Conservation (phyloP, 2,888 invertebrate genomes). For the Portevinia maculata region DNA sequence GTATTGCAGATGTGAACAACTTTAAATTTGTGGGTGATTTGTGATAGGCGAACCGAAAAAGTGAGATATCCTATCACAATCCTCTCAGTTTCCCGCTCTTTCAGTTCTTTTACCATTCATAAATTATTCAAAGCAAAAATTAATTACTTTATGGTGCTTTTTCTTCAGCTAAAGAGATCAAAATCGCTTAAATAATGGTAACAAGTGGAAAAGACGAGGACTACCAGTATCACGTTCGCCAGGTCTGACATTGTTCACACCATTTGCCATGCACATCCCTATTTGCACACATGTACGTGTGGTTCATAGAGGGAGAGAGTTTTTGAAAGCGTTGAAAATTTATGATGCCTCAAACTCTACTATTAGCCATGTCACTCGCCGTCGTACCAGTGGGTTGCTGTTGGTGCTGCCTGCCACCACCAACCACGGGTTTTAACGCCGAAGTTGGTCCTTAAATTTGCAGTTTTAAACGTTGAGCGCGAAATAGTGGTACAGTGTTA, state of each 20-base stretch:
- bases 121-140: constrained; percentile 60
- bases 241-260: constrained; percentile 23
- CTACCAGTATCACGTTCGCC: too few relatives aligned
- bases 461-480: constrained; percentile 30
- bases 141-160: constrained; percentile 59
- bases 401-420: constrained; percentile 35
- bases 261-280: neutral
- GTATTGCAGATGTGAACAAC: constrained; percentile 18
- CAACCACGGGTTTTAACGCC: constrained; percentile 56
- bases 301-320: neutral
- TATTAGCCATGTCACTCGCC: constrained; percentile 53
- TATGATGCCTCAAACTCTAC: constrained; percentile 51
- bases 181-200: constrained; percentile 57
- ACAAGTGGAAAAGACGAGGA: constrained; percentile 16
- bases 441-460: constrained; percentile 61
- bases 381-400: neutral
- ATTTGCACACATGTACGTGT: neutral
- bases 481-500: constrained; percentile 17
- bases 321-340: constrained; percentile 49
- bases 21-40: neutral
- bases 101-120: constrained; percentile 1
- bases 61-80: constrained; percentile 27
- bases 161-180: constrained; percentile 47
- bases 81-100: neutral
- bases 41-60: neutral